Evolutionary conservation across 2,888 invertebrate species (phyloP).

Genomic region (Ernsta delagoae): DNA sequence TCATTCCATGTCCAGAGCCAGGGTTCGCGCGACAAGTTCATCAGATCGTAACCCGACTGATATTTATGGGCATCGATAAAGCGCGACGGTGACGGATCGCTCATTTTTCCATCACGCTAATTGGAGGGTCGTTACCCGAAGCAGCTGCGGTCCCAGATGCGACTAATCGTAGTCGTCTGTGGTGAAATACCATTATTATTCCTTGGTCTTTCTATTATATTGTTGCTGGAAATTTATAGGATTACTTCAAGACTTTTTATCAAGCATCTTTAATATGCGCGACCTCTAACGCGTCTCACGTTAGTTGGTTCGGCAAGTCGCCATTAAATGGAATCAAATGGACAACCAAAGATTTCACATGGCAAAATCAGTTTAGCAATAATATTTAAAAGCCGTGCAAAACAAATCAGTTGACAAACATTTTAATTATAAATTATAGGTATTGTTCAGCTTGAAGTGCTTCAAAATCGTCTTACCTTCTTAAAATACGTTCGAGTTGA

Average conservation of each 20-base stretch:
- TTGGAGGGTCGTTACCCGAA: slow-evolving; percentile 31
- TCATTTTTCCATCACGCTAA: slow-evolving; percentile 41
- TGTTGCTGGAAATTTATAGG: too few relatives aligned
- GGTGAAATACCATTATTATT: slow-evolving; percentile 18
- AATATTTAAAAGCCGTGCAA: neutral
- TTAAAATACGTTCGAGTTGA: neutral
- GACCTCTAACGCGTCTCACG: too few relatives aligned
- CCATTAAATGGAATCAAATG: too few relatives aligned
- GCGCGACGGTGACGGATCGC: slow-evolving; percentile 13
- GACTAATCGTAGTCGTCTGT: slow-evolving; percentile 30
- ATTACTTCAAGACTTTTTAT: too few relatives aligned
- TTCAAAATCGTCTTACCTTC: neutral
- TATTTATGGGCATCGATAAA: slow-evolving; percentile 40
- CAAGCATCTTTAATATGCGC: too few relatives aligned
- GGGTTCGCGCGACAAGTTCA: slow-evolving; percentile 8
- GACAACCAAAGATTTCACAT: too few relatives aligned
- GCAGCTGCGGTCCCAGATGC: slow-evolving; percentile 38
- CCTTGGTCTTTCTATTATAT: too few relatives aligned
- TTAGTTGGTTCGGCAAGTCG: too few relatives aligned
- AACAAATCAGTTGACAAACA: neutral
- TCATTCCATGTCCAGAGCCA: slow-evolving; percentile 5
- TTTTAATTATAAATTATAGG: neutral
- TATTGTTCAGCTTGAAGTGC: neutral
- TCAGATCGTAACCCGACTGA: slow-evolving; percentile 29
- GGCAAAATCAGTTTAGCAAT: too few relatives aligned